Conservation (phyloP, 2,113 vertebrate species). For the Lycaon pictus region DNA sequence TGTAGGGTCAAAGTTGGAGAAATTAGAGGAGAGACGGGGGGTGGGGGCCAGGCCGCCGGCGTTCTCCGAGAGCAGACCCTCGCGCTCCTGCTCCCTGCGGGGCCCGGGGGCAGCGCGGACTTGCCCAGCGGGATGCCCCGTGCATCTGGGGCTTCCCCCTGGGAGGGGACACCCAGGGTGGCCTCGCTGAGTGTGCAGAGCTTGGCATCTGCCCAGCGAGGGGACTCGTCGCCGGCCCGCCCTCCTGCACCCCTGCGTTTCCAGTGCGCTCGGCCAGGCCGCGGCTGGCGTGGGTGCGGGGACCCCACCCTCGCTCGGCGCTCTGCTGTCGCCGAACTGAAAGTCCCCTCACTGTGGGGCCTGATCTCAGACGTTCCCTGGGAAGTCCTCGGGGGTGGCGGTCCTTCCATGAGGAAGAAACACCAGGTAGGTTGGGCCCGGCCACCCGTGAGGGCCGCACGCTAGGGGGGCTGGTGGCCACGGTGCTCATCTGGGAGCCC, state of each 20-base stretch:
- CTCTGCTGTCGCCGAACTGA: not conserved
- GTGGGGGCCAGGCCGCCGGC: too few relatives aligned
- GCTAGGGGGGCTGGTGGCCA: not conserved
- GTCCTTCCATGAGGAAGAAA: not conserved
- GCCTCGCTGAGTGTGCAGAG: too few relatives aligned
- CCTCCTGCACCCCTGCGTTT: not conserved
- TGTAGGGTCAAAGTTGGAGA: not conserved
- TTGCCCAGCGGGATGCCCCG: not conserved
- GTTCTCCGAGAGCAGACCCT: too few relatives aligned
- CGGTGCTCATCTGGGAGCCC: not conserved
- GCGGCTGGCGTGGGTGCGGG: too few relatives aligned
- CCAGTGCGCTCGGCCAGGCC: not conserved
- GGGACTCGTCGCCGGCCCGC: not conserved
- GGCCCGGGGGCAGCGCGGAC: too few relatives aligned
- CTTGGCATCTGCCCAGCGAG: not conserved
- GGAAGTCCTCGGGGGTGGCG: not conserved
- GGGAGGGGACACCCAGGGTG: not conserved
- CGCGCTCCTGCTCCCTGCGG: too few relatives aligned
- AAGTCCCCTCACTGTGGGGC: not conserved
- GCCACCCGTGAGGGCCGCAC: not conserved
- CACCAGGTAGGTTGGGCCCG: rapidly evolving
- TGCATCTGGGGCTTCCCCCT: not conserved
- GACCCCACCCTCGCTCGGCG: not conserved
- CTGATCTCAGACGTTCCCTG: too few relatives aligned
- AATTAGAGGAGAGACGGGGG: not conserved